phyloP scores from a whole-genome alignment of 2,797 vertebrate species.

The Scarus forsteni region DNA sequence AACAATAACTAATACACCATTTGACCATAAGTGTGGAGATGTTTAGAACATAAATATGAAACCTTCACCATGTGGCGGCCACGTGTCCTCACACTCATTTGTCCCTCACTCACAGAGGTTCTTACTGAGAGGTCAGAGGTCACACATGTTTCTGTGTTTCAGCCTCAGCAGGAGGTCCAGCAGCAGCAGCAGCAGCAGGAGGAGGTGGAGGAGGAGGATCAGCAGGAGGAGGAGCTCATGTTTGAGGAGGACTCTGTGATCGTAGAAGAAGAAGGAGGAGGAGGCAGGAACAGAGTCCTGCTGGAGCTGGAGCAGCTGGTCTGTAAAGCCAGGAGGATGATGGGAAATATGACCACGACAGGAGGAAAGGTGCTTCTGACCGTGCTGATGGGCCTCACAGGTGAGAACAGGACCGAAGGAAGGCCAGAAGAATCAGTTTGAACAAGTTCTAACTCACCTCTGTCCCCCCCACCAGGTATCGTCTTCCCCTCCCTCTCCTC shows the following conservation, averaged over 20 bases:
- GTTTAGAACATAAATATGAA: too few relatives aligned
- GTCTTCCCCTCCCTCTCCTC: background rate
- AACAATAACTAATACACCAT: too few relatives aligned
- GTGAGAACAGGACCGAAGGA: slow-evolving; percentile 62
- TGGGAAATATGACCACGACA: slow-evolving; percentile 90
- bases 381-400: slow-evolving; percentile 91
- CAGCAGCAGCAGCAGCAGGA: slow-evolving; percentile 46
- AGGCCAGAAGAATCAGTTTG: too few relatives aligned
- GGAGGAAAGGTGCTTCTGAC: slow-evolving; percentile 94
- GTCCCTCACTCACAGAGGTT: background rate
- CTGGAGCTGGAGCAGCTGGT: slow-evolving; percentile 87
- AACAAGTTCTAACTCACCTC: too few relatives aligned
- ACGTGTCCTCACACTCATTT: too few relatives aligned
- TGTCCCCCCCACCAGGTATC: background rate
- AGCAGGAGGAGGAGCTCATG: slow-evolving; percentile 71
- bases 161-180: slow-evolving; percentile 39
- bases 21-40: too few relatives aligned
- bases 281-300: slow-evolving; percentile 85
- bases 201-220: slow-evolving; percentile 79
- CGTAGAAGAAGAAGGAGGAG: slow-evolving; percentile 80
- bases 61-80: too few relatives aligned
- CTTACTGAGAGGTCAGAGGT: background rate
- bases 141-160: slow-evolving; percentile 4
- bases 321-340: slow-evolving; percentile 87
- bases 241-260: slow-evolving; percentile 87